A percentile compares a stretch with the other conserved stretches of the same genome.
Evolutionary conservation across 2,888 invertebrate species (phyloP).

Genomic region (Sarcophaga subvicina): DNA sequence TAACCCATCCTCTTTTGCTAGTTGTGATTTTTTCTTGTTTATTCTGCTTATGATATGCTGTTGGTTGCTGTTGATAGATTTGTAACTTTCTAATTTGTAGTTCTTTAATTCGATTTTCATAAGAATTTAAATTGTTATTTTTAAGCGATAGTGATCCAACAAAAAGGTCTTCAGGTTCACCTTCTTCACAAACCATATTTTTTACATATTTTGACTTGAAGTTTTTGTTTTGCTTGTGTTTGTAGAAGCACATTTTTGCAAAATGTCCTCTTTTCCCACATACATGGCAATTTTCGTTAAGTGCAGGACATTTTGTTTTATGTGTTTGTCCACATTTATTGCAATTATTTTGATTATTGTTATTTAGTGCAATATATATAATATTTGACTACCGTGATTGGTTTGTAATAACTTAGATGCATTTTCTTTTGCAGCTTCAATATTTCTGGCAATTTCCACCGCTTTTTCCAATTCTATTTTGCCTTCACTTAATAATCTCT

Average conservation of each 20-base stretch:
- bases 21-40: neutral
- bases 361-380: neutral
- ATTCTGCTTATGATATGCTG: neutral
- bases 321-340: conserved; percentile 40
- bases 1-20: neutral
- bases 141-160: neutral
- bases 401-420: conserved; percentile 18
- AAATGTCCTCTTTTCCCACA: too few species aligned
- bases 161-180: conserved; percentile 1
- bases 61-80: neutral
- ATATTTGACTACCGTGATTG: neutral
- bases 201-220: too few species aligned
- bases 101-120: too few species aligned
- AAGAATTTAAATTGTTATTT: too few species aligned
- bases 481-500: conserved; percentile 64
- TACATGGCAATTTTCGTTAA: too few species aligned
- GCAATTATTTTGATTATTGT: neutral
- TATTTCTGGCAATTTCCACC: neutral
- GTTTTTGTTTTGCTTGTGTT: too few species aligned
- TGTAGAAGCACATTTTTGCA: too few species aligned
- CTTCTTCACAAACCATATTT: neutral
- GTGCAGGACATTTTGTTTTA: conserved; percentile 43
- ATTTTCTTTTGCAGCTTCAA: conserved; percentile 57
- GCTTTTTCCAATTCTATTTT: conserved; percentile 28
- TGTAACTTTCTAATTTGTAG: neutral